phyloP scores from a whole-genome alignment of 2,888 invertebrate genomes.

The Hirtodrosophila trivittata region DNA sequence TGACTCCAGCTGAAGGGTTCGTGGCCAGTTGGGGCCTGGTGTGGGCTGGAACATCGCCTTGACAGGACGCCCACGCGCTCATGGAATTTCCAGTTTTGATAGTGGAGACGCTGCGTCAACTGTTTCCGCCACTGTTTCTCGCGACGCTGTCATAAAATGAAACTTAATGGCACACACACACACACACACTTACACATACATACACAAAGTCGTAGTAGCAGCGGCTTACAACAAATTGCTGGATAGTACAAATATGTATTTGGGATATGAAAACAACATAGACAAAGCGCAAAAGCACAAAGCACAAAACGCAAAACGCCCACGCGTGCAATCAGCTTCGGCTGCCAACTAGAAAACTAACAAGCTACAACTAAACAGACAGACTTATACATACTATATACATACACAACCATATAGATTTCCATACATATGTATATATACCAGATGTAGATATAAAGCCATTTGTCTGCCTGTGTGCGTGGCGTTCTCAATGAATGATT shows the following conservation, averaged over 20 bases:
- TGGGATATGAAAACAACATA: slow-evolving; percentile 68
- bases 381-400: slow-evolving; percentile 14
- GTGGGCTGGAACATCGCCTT: slow-evolving; percentile 31
- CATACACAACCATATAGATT: slow-evolving; percentile 13
- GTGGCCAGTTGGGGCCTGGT: background rate
- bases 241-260: slow-evolving; percentile 72
- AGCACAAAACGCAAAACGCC: slow-evolving; percentile 55
- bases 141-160: slow-evolving; percentile 74
- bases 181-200: slow-evolving; percentile 16
- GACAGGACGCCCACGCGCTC: slow-evolving; percentile 57
- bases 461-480: slow-evolving; percentile 39
- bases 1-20: slow-evolving; percentile 1
- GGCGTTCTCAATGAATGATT: slow-evolving; percentile 75
- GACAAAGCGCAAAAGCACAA: slow-evolving; percentile 31
- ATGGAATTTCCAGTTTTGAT: slow-evolving; percentile 68
- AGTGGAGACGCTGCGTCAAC: slow-evolving; percentile 77
- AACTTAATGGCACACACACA: slow-evolving; percentile 68
- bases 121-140: slow-evolving; percentile 61
- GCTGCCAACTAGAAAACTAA: slow-evolving; percentile 65
- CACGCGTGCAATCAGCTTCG: slow-evolving; percentile 70
- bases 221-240: slow-evolving; percentile 70
- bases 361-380: slow-evolving; percentile 31
- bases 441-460: slow-evolving; percentile 20
- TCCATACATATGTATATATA: background rate
- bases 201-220: slow-evolving; percentile 35